phyloP scores from a whole-genome alignment of 2,888 invertebrate species.

The Cyaniris semiargus region DNA sequence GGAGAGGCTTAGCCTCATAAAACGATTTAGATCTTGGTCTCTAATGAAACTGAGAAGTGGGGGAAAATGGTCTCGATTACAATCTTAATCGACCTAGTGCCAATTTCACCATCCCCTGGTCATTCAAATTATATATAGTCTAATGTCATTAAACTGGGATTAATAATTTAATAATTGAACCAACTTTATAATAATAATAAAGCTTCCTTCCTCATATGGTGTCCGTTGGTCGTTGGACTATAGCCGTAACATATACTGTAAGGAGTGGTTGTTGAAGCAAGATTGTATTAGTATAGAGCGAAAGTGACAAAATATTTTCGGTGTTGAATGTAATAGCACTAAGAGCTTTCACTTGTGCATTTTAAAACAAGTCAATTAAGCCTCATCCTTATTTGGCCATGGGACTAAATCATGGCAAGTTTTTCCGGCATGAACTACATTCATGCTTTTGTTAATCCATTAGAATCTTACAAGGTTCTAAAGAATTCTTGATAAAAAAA shows the following conservation, averaged over 20 bases:
- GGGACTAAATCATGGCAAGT: background rate
- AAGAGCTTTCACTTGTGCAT: conserved; percentile 67
- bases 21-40: no score
- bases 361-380: conserved; percentile 32
- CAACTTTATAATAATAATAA: no score
- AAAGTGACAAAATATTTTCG: conserved; percentile 68
- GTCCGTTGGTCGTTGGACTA: background rate
- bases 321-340: conserved; percentile 61
- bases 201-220: no score
- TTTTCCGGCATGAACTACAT: background rate
- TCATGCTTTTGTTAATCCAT: background rate
- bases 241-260: background rate
- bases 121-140: no score
- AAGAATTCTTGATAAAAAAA: background rate
- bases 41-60: no score
- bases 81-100: no score
- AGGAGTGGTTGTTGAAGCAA: conserved; percentile 37
- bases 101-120: no score
- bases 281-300: conserved; percentile 59
- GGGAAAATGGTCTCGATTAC: no score
- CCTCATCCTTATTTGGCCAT: conserved; percentile 9
- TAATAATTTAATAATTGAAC: no score
- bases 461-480: no score
- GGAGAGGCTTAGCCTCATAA: no score
- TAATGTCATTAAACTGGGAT: no score